Evolutionary conservation across 2,888 invertebrate species (phyloP), one percentile per base, ranked within the genome.

Genomic region (Tachina lurida): DNA sequence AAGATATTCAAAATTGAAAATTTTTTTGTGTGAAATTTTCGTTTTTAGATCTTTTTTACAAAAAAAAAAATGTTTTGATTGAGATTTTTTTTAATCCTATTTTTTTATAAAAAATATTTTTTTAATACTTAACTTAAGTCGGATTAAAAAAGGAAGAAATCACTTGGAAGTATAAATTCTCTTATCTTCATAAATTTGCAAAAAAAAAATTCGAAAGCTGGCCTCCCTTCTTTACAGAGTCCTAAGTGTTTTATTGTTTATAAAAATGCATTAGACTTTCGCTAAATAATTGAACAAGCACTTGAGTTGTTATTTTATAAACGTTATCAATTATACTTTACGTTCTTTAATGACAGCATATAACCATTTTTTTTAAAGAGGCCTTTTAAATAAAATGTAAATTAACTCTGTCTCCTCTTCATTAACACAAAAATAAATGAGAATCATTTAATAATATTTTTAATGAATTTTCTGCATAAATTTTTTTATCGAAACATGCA

Each of bases 351-450:
- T 75, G 65, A 63, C 75, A 63, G 63, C 49, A 19, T 17, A 31
- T 65, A 56, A 56, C 67, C 31, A 45, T 56, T 39, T 76, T n/a
- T 76, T 65, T 56, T 54, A 76, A 31, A n/a, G 15, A n/a, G 3
- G 7, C 10, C 17, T 31, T 65, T 63, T 31, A 45, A 45, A 56
- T 65, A 43, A 13, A 31, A 56, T 65, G 5, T 31, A 56, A 45
- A 65, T 65, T 56, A 9, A n/a, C 39, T 76, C 13, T 9, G 10
- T 76, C 8, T 2, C 17, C 7, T 52, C 19, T 39, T 45, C 65
- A 65, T 56, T 65, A 54, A 45, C 45, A 58, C 45, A 12, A 15
- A 19, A 76, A 76, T 31, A 76, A 22, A 65, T 76, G 10, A 19
- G 56, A 65, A 39, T 47, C 17, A 2, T 47, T 54, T 58, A 67